Percentiles rank a stretch among this genome's conserved stretches.
Evolutionary conservation across 2,797 vertebrate genomes (phyloP).

Genomic region (Sciaenops ocellatus): DNA sequence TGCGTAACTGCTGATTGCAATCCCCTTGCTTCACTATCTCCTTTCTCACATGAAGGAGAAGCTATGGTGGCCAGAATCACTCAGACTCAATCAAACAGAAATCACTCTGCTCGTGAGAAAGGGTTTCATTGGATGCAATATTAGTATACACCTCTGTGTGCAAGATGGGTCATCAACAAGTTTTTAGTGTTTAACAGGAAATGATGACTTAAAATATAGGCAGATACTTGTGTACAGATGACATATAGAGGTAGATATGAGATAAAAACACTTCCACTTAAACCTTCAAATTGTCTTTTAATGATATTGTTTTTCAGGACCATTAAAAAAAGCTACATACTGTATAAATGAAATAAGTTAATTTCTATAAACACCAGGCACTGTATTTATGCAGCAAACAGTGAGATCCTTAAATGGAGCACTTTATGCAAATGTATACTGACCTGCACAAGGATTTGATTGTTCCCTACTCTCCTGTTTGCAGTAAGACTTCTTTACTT

Average conservation of each 20-base stretch:
- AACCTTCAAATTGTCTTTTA: neutral
- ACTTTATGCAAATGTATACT: conserved; percentile 9
- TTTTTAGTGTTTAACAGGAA: too few species aligned
- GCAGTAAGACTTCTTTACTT: neutral
- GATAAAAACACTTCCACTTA: neutral
- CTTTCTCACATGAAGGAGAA: too few species aligned
- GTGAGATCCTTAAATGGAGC: neutral
- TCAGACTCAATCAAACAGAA: too few species aligned
- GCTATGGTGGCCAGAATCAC: too few species aligned
- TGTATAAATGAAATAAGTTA: neutral
- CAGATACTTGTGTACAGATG: neutral
- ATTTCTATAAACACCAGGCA: neutral
- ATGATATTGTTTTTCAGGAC: neutral
- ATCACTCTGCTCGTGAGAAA: too few species aligned
- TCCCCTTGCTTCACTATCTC: too few species aligned
- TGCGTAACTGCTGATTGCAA: too few species aligned
- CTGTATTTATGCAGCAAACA: neutral
- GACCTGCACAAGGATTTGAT: conserved; percentile 20
- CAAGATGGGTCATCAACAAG: too few species aligned
- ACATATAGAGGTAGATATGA: neutral
- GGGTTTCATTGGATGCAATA: too few species aligned
- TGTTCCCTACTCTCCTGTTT: conserved; percentile 29
- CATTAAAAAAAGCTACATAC: neutral
- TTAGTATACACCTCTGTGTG: too few species aligned
- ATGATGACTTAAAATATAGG: too few species aligned